Conservation (phyloP, 2,888 invertebrate species). For the Drosophila villosipedis region DNA sequence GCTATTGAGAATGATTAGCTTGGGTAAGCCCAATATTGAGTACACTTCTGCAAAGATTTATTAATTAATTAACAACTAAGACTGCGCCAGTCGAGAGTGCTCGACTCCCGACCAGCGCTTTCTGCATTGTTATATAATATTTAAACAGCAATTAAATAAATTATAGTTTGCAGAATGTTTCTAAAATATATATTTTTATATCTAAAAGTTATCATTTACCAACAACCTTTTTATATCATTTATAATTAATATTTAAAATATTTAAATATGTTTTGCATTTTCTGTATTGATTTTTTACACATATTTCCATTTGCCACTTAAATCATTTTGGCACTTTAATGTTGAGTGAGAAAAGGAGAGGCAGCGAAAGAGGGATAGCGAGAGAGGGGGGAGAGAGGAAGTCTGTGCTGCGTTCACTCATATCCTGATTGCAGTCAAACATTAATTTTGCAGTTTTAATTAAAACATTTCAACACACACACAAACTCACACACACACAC, state of each 20-base stretch:
- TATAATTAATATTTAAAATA: neutral
- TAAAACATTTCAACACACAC: conserved; percentile 65
- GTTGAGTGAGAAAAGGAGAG: neutral
- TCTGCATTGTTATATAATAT: neutral
- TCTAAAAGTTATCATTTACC: neutral
- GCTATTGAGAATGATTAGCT: neutral
- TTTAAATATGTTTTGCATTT: conserved; percentile 13
- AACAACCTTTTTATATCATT: neutral
- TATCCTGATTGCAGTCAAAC: conserved; percentile 54
- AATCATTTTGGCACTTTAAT: conserved; percentile 79
- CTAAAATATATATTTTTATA: neutral
- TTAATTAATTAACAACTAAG: neutral
- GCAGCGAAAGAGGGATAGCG: too few relatives aligned
- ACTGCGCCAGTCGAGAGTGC: too few relatives aligned
- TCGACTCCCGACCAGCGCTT: too few relatives aligned
- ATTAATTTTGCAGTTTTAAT: conserved; percentile 81
- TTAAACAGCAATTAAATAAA: neutral
- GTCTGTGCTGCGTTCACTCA: conserved; percentile 31
- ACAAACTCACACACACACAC: conserved; percentile 9
- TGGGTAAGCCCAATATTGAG: neutral
- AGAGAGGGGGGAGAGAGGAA: neutral
- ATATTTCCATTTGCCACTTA: conserved; percentile 35
- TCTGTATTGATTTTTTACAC: conserved; percentile 64
- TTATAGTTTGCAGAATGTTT: neutral
- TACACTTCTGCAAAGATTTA: neutral